Base-by-base conservation (phyloP, 2,797 vertebrate species). In the Cossypha polioptera region DNA sequence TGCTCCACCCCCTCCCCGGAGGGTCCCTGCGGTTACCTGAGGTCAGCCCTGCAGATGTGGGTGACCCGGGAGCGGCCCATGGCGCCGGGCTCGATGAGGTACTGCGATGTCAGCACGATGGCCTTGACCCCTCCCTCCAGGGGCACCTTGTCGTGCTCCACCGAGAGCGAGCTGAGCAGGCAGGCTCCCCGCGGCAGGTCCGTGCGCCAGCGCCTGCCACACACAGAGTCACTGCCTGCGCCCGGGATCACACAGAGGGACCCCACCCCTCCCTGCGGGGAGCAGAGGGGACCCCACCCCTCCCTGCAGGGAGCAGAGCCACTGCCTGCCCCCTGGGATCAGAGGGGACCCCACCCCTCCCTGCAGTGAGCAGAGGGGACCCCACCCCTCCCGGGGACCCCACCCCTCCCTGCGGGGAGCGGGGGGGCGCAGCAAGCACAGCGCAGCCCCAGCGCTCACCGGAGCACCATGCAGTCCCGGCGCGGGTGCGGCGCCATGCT, bases 401-500 rank as follows among this genome's bases (percentile, higher is more conserved):
- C 36, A 38, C 36, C 38, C 36, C 40, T 40, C 40, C 40, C 38
- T 10, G 38, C 38, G 10, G 38, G 38, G 38, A 13, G 40, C 40
- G 15, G 38, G 15, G 38, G 38, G 38, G 36, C 6, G 38, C 38
- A 38, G 38, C 38, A 11, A 38, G 38, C 38, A 16, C 15, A 40
- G 38, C 38, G 13, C 2, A 16, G 26, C 62, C 38, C 38, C 2
- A 16, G 26, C 62, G 9, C 97, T 97, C 96, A 99, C 98, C 98
- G 97, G 45, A 99, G 98, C 50, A 98, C 98, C 48, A 99, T 96
- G 4, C 98, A 99, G 92, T 99, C 98, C 21, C 98, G 93, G 88
- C 97, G 98, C 0, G 98, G 98, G 75, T 98, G 98, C 1, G 98
- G 98, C 0, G 98, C 98, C 98, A 99, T 99, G 98, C 98, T 99